Evolutionary conservation across 2,888 invertebrate species (phyloP), one percentile per base, ranked within the genome.

Genomic region (Micoletzkya japonica): DNA sequence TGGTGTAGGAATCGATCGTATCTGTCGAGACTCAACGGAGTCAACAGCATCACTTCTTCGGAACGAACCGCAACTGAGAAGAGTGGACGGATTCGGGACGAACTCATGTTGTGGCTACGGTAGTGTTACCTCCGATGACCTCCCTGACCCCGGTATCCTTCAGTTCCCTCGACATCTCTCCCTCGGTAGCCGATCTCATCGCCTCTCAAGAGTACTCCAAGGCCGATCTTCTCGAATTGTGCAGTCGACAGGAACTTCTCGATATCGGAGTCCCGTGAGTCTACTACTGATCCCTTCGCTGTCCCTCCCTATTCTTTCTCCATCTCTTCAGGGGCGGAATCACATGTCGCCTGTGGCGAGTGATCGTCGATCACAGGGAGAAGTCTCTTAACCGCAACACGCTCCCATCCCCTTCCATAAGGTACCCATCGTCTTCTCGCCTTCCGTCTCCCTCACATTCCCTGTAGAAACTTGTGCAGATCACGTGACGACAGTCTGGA

Each of bases 181-280:
- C 90, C 26, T 86, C 87, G 28, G 90, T 91, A 6, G 90, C 91
- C 68, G 89, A 89, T 57, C 90, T 90, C 82, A 90, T 90, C 72
- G 70, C 77, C 20, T 87, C 88, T 32, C 92, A 94, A 86, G 91
- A 91, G 76, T 95, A 91, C 86, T 90, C 91, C 0, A 89, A 93
- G 74, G 89, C 90, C 36, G 94, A 95, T 86, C 88, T 96, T 66
- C 87, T 94, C 73, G 90, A 90, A 74, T 90, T 92, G 81, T 90
- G 93, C 80, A 91, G 91, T 26, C 89, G 93, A 78, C 91, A 93
- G 66, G 95, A 96, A 87, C 87, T 96, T 68, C 89, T 91, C 69
- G 90, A 90, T 81, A 88, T 94, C 70, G 90, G 91, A 66, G 89
- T 95, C 71, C 91, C 90, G 93, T 93, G 37, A 76, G 81, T 77